Evolutionary conservation across 2,888 invertebrate genomes (phyloP), one percentile per base, ranked within the genome.

Genomic region (Ormyrus nitidulus): DNA sequence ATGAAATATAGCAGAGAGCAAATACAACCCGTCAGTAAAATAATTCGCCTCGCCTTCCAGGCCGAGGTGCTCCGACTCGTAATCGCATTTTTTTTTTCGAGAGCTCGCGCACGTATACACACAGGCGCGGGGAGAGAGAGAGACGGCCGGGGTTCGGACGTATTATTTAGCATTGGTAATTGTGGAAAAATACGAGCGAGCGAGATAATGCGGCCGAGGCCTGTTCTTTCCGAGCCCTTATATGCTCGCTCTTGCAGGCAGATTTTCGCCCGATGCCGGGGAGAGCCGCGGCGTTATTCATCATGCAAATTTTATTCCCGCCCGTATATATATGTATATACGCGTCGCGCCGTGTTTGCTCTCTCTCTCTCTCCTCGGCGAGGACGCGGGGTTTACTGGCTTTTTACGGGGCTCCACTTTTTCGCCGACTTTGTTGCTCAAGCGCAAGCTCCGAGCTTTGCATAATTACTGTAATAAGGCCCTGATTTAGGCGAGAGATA

Each of bases 301-400:
- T 81, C 74, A 78, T 78, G 81, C 75, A 78, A 78, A 78, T 78
- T 77, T 81, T 75, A 76, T 81, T 78, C 71, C 66, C 61, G 71
- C 81, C 64, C 80, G 80, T 73, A 77, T 76, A 76, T 34, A 34
- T 4, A 34, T 3, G 34, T 34, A 34, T 34, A 46, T 34, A 46
- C 62, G 2, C 56, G 13, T 64, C 69, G 6, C 19, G 68, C 48
- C 73, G 61, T 78, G 68, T 71, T 64, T 68, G 73, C 75, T 46
- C 70, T 46, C 59, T 6, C 44, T 56, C 49, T 51, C 64, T 61
- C 58, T 51, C 53, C 48, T 68, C 58, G 6, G 9, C 66, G 54
- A 51, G 68, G 68, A 66, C 53, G 69, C 46, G 5, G n/a, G 53
- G 59, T 65, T 70, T 71, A 59, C 71, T n/a, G 58, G 59, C 19